phyloP scores from a whole-genome alignment of 2,113 vertebrate species.

The Neodon shergylaensis region DNA sequence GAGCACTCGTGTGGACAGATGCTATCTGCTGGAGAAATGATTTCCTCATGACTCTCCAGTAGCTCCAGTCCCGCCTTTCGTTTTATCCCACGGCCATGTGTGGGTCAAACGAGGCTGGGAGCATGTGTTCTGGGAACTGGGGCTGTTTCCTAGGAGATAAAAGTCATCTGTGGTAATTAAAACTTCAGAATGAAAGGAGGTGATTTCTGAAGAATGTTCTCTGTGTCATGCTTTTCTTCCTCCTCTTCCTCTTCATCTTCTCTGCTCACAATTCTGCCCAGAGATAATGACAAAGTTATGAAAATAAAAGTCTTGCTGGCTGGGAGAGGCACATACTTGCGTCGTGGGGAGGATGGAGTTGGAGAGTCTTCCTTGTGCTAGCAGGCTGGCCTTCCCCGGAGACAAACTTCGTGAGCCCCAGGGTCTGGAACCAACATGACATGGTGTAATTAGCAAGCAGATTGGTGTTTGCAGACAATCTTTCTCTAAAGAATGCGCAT shows the following conservation, averaged over 20 bases:
- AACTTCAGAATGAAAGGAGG: constrained; percentile 61
- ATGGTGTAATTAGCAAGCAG: constrained; percentile 21
- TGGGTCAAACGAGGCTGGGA: constrained; percentile 43
- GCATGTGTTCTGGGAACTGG: constrained; percentile 54
- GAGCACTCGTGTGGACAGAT: constrained; percentile 36
- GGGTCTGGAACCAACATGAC: constrained; percentile 39
- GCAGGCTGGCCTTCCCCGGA: not conserved
- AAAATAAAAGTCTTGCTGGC: constrained; percentile 54
- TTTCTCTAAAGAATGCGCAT: constrained; percentile 32
- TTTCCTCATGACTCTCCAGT: constrained; percentile 41
- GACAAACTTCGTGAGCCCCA: not conserved
- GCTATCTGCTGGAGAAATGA: constrained; percentile 27
- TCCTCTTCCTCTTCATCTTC: constrained; percentile 23
- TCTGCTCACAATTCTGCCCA: not conserved
- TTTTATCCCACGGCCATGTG: constrained; percentile 1
- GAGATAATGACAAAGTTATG: constrained; percentile 62
- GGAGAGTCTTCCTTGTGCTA: not conserved
- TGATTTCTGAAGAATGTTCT: constrained; percentile 59
- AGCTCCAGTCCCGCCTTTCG: not conserved
- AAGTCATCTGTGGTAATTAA: constrained; percentile 61
- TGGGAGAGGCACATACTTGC: constrained; percentile 28
- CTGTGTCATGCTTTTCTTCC: not conserved
- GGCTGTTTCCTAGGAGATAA: constrained; percentile 58
- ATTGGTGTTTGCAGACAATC: not conserved
- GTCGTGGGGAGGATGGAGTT: not conserved